Conservation (phyloP, 2,888 invertebrate genomes). For the Allophyes oxyacanthae region DNA sequence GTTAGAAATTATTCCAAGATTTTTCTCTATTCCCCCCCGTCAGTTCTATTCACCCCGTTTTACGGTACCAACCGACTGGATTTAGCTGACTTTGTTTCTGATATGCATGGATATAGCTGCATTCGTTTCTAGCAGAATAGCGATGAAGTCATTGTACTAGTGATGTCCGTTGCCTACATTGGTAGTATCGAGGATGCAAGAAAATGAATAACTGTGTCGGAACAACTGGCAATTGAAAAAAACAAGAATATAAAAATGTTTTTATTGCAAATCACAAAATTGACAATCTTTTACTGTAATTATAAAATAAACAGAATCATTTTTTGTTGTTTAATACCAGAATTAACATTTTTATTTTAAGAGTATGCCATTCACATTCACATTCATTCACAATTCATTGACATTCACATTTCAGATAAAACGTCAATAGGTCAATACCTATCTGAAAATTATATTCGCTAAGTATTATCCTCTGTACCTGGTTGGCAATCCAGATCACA, state of each 20-base stretch:
- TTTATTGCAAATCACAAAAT: slow-evolving; percentile 4
- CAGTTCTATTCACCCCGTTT: too few species aligned
- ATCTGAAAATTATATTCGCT: slow-evolving; percentile 5
- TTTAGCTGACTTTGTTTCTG: too few species aligned
- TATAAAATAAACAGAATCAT: slow-evolving; percentile 4
- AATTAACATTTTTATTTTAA: slow-evolving; percentile 2
- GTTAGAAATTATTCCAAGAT: too few species aligned
- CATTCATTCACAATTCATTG: background rate
- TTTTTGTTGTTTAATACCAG: slow-evolving; percentile 5
- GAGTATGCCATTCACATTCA: background rate
- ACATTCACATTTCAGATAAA: slow-evolving; percentile 2
- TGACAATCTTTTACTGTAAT: slow-evolving; percentile 5
- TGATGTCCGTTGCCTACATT: slow-evolving; percentile 15
- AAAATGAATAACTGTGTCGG: slow-evolving; percentile 6
- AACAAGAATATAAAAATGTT: slow-evolving; percentile 1
- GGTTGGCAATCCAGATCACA: too few species aligned
- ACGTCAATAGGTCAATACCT: slow-evolving; percentile 1
- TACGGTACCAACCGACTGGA: too few species aligned
- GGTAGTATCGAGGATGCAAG: slow-evolving; percentile 15
- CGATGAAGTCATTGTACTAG: slow-evolving; percentile 9
- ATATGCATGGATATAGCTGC: too few species aligned
- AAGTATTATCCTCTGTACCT: slow-evolving; percentile 5
- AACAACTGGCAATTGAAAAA: slow-evolving; percentile 3
- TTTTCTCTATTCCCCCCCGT: too few species aligned
- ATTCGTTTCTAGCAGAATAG: slow-evolving; percentile 7